A percentile compares a stretch with the other conserved stretches of the same genome.
Conservation (phyloP, 2,888 invertebrate species). For the Dicranocentrus wangi region DNA sequence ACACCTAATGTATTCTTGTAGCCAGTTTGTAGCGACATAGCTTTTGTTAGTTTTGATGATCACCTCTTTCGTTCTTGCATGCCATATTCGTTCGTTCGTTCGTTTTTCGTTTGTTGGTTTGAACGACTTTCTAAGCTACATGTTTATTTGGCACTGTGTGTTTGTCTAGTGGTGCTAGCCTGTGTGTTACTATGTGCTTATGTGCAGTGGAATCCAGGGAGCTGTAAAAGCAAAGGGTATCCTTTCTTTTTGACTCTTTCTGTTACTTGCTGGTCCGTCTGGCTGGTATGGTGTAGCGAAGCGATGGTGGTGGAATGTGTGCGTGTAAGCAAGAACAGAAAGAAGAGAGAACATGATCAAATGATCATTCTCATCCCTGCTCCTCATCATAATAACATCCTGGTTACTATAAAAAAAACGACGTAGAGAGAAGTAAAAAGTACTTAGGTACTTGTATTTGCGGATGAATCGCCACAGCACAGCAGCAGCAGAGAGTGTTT, state of each 20-base stretch:
- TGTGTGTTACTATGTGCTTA: not conserved
- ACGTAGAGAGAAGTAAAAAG: slow-evolving; percentile 6
- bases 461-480: too few relatives aligned
- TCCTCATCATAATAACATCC: not conserved
- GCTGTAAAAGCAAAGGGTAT: slow-evolving; percentile 51
- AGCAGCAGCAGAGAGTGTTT: too few relatives aligned
- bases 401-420: not conserved
- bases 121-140: not conserved
- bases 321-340: not conserved
- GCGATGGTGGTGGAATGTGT: too few relatives aligned
- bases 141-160: not conserved
- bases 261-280: too few relatives aligned
- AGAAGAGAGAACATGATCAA: not conserved
- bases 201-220: too few relatives aligned
- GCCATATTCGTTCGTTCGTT: too few relatives aligned
- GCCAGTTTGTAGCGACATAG: too few relatives aligned
- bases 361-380: slow-evolving; percentile 10
- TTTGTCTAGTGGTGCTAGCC: not conserved
- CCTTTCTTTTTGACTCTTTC: slow-evolving; percentile 40
- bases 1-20: too few relatives aligned
- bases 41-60: too few relatives aligned
- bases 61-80: too few relatives aligned
- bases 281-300: too few relatives aligned
- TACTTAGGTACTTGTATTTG: not conserved
- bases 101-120: not conserved